These are phyloP conservation scores for Hydroisotoma schaefferi DNA, from an alignment of 2,888 invertebrate species.

Conservation along the genomic window DNA sequence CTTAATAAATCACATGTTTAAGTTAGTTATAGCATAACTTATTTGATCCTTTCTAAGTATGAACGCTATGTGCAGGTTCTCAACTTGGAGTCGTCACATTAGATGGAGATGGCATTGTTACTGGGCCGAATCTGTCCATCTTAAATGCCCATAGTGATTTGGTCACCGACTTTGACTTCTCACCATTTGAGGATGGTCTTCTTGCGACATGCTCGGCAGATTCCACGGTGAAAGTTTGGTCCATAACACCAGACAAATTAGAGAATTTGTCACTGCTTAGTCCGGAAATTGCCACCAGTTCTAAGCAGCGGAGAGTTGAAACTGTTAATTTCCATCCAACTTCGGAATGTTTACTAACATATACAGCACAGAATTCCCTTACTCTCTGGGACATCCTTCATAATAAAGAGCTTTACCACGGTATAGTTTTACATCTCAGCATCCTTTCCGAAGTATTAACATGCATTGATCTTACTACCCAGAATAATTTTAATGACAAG, in stretches of 20 bases:
- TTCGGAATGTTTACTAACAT: conserved; percentile 82
- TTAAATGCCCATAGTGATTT: conserved; percentile 83
- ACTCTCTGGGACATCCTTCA: conserved; percentile 81
- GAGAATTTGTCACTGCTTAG: conserved; percentile 41
- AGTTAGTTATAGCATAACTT: background rate
- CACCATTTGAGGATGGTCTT: conserved; percentile 90
- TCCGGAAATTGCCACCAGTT: conserved; percentile 71
- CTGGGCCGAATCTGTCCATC: conserved; percentile 71
- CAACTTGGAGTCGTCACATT: conserved; percentile 84
- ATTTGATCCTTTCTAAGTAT: no score
- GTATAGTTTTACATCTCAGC: conserved; percentile 32
- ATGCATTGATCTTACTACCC: background rate
- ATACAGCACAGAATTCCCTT: conserved; percentile 75
- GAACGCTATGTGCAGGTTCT: conserved; percentile 60
- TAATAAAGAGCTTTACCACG: conserved; percentile 63
- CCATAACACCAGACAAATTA: conserved; percentile 33
- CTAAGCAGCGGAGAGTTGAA: conserved; percentile 80
- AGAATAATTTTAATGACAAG: background rate
- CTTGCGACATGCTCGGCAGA: conserved; percentile 72
- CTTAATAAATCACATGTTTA: conserved; percentile 1
- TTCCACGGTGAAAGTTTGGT: conserved; percentile 52
- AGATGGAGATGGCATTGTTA: conserved; percentile 77
- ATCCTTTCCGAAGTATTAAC: background rate
- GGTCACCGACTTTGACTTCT: conserved; percentile 91
- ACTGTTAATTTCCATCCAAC: conserved; percentile 88